Base-by-base conservation (phyloP, 2,888 invertebrate genomes). In the Trissoscelio sp. region DNA sequence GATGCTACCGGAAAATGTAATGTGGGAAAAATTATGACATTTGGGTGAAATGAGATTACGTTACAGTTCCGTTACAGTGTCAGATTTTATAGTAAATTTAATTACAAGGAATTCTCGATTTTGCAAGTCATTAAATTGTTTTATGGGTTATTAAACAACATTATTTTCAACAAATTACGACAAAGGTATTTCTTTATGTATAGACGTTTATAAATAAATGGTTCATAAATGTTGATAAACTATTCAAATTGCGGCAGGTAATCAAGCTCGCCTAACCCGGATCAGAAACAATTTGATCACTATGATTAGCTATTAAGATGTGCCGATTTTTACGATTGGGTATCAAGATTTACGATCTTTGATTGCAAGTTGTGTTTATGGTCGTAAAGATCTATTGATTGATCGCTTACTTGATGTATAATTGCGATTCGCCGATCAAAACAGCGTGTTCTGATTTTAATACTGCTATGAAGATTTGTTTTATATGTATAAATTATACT, bases 341-440 rank as follows among this genome's bases (percentile, higher is more conserved):
- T 31, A 58, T 75, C 48, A 16, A 75, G 66, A 75, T 66, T 75
- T 75, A 75, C 58, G 75, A 58, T 75, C 75, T 58, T 51, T 66
- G 75, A 75, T 75, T 75, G 66, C 58, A 75, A 75, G 48, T 58
- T 75, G 66, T 57, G 74, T 46, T 66, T 58, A 74, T 16, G 57
- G 42, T 57, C 74, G 55, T 73, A 24, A 28, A 37, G 46, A 58
- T 66, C 34, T 9, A 12, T 24, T 46, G 74, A 75, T 66, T 46
- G 75, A 66, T 58, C 48, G 58, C 51, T 58, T 28, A 44, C 58
- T 67, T 37, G 11, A n/a, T 9, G 11, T 42, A 14, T 51, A 66
- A 37, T 57, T 62, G 62, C 51, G 22, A 55, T 9, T 31, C 20
- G 18, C n/a, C 16, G 24, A 31, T 67, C 55, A 22, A 53, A 55